Evolutionary conservation across 2,113 vertebrate genomes (phyloP), one percentile per base, ranked within the genome.

Genomic region (Nibea albiflora): DNA sequence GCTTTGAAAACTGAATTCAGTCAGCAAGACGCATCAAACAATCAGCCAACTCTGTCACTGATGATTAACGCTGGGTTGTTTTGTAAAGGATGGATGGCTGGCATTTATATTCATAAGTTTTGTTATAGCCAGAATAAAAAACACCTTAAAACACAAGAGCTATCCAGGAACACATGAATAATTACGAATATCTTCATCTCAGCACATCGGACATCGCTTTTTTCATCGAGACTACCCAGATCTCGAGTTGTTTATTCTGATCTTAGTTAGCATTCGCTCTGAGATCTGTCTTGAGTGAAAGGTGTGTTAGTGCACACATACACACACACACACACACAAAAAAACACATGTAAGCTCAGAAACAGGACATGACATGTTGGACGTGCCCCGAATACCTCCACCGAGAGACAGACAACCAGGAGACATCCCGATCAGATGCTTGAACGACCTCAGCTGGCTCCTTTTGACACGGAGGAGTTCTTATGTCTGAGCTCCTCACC

Each of bases 1-100:
- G 61, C 62, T 86, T 58, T 56, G 52, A 47, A 76, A 85, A 62
- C 54, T 65, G 20, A 26, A 61, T 66, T 78, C 19, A 69, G 52
- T 81, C 66, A 5, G 28, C n/a, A 35, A 72, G 62, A 73, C 67
- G 26, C 44, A 24, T 77, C 42, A 72, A 57, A 71, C 62, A 61
- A 78, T 78, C 61, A 69, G 54, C 66, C 5, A 35, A 14, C 12
- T 76, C 70, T 73, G 22, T 44, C 46, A 69, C 61, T 39, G 26
- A 44, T 47, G 44, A 80, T 60, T 28, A 62, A 60, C 12, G 39
- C 31, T 12, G 10, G 12, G 16, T 4, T 72, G 35, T 22, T 63
- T 39, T 26, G 7, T 39, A 53, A 39, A 22, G 4, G 61, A 66
- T 12, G 19, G 20, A 20, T 16, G 39, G 28, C 8, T 42, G 67